A percentile compares a stretch with the other conserved stretches of the same genome.
phyloP scores from a whole-genome alignment of 2,113 vertebrate genomes.

The Vulpes lagopus region DNA sequence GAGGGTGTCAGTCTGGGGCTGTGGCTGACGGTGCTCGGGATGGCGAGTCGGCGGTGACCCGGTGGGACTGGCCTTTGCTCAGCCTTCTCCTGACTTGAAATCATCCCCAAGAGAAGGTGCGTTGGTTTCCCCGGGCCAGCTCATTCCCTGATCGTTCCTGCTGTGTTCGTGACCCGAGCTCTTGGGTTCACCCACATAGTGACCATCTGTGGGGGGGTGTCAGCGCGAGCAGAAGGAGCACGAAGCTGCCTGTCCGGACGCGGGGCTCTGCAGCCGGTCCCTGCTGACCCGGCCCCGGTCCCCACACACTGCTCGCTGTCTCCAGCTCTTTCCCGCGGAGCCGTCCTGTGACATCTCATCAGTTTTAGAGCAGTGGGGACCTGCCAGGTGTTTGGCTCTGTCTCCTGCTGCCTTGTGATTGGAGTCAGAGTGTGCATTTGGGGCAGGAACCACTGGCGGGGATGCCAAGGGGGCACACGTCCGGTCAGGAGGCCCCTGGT shows the following conservation, averaged over 20 bases:
- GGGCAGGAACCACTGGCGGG: not conserved
- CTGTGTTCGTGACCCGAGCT: not conserved
- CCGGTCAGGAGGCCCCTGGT: not conserved
- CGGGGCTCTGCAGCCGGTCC: accelerated
- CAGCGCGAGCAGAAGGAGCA: accelerated
- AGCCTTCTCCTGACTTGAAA: not conserved
- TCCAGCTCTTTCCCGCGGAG: accelerated
- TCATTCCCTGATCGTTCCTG: accelerated
- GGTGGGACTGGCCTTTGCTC: not conserved
- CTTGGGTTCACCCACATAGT: accelerated
- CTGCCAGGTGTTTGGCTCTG: accelerated
- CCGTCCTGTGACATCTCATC: accelerated
- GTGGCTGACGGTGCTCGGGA: accelerated
- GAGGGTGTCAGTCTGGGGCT: accelerated
- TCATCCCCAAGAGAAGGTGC: not conserved
- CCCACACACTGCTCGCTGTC: accelerated
- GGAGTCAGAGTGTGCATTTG: not conserved
- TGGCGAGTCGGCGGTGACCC: accelerated
- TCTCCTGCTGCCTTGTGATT: accelerated
- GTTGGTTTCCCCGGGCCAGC: not conserved
- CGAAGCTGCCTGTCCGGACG: accelerated
- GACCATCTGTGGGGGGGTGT: accelerated
- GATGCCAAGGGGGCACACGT: accelerated
- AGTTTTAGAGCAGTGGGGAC: not conserved
- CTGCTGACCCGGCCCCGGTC: accelerated